Evolutionary conservation across 1,140 invertebrate genomes (phyloP).

Genomic region (Dreissena polymorpha): DNA sequence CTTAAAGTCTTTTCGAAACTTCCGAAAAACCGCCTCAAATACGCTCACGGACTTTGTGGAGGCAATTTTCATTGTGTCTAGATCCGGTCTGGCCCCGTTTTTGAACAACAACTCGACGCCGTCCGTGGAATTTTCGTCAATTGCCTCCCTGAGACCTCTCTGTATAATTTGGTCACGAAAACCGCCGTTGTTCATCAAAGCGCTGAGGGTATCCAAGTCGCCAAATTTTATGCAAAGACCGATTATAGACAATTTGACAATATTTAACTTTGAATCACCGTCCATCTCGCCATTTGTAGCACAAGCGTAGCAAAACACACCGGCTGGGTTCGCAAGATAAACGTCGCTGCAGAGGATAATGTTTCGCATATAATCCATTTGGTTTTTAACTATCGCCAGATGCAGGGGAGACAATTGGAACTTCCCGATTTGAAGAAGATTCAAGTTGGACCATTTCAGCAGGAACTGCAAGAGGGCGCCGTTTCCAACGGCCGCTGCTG

Average conservation of each 20-base stretch:
- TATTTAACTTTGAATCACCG: conserved; percentile 4
- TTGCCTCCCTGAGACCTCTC: conserved; percentile 18
- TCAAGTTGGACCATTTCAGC: conserved; percentile 30
- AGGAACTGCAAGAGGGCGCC: conserved; percentile 22
- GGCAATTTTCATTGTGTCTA: conserved; percentile 35
- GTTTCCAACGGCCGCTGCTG: conserved; percentile 38
- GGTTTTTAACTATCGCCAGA: conserved; percentile 41
- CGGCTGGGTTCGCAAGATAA: conserved; percentile 32
- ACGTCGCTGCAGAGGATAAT: conserved; percentile 39
- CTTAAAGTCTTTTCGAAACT: conserved; percentile 53
- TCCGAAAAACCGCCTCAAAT: conserved; percentile 34
- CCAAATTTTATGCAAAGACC: conserved; percentile 36
- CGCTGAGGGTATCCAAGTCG: conserved; percentile 38
- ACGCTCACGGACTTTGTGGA: conserved; percentile 17
- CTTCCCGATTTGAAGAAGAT: conserved; percentile 33
- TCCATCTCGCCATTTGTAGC: background rate
- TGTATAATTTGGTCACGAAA: conserved; percentile 30
- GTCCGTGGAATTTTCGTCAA: conserved; percentile 22
- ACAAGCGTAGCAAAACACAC: conserved; percentile 26
- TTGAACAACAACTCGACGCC: conserved; percentile 35
- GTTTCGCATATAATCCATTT: conserved; percentile 37
- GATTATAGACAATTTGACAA: conserved; percentile 30
- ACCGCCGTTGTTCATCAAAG: conserved; percentile 22
- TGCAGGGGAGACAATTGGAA: conserved; percentile 46
- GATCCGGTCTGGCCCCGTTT: conserved; percentile 27